These are phyloP conservation scores for Orthonychiurus folsomi DNA, from an alignment of 2,888 invertebrate species.

Conservation along the genomic window DNA sequence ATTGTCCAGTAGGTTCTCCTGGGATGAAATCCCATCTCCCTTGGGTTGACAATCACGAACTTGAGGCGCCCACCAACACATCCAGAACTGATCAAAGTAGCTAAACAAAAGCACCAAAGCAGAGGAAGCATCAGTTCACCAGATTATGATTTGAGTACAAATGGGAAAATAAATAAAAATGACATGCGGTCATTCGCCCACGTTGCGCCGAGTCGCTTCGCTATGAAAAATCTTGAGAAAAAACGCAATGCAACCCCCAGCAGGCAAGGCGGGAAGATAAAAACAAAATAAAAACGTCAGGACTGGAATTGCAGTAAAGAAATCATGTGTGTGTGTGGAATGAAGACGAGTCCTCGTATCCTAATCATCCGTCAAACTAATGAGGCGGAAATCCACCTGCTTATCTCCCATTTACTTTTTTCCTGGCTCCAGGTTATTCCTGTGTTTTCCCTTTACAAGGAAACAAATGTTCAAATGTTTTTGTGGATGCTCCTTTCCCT, in stretches of 20 bases:
- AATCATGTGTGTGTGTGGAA: constrained; percentile 1
- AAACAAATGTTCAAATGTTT: too few species aligned
- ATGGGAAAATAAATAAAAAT: too few species aligned
- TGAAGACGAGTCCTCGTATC: not conserved
- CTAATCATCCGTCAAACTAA: constrained; percentile 10
- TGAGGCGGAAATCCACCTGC: constrained; percentile 10
- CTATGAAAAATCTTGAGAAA: not conserved
- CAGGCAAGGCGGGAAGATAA: too few species aligned
- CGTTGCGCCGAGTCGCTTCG: not conserved
- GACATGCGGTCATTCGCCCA: too few species aligned
- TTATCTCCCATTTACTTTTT: not conserved
- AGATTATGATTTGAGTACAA: too few species aligned
- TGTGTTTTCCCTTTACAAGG: too few species aligned
- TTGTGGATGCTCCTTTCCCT: too few species aligned
- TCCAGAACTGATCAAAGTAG: constrained; percentile 53
- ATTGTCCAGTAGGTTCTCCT: constrained; percentile 53
- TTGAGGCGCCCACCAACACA: constrained; percentile 51
- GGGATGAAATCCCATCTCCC: constrained; percentile 55
- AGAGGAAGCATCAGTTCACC: not conserved
- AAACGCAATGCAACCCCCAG: too few species aligned
- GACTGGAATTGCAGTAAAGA: not conserved
- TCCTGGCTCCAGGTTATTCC: not conserved
- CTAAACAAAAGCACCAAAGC: constrained; percentile 43
- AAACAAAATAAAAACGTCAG: not conserved
- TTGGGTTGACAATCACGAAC: constrained; percentile 53